phyloP scores from a whole-genome alignment of 2,113 vertebrate genomes.

The Vulpes ferrilata region DNA sequence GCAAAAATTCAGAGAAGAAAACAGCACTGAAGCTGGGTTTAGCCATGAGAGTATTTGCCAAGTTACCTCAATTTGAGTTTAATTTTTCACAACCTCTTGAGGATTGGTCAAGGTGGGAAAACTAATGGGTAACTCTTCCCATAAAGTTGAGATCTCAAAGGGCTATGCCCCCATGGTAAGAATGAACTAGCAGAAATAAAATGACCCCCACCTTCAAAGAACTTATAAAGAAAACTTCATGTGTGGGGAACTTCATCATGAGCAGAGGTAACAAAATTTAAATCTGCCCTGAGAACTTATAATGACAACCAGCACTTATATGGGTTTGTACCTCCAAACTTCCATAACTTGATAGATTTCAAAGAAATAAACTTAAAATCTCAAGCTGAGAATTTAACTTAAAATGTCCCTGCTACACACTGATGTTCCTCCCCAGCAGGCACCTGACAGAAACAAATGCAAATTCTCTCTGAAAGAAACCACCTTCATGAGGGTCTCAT shows the following conservation, averaged over 20 bases:
- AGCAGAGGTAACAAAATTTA: conserved; percentile 13
- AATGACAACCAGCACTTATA: not conserved
- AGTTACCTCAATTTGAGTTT: not conserved
- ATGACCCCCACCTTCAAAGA: not conserved
- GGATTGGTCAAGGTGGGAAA: not conserved
- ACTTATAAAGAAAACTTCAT: conserved; percentile 10
- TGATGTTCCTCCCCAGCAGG: not conserved
- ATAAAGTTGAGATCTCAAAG: conserved; percentile 31
- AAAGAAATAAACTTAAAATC: not conserved
- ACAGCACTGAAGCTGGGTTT: not conserved
- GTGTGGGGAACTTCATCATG: not conserved
- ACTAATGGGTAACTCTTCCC: not conserved
- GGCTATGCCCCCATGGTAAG: not conserved
- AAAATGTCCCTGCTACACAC: not conserved
- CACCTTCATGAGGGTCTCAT: not conserved
- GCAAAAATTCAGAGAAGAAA: conserved; percentile 22
- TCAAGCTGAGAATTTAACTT: conserved; percentile 11
- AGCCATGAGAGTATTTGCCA: not conserved
- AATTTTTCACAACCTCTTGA: conserved; percentile 1
- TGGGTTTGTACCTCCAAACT: not conserved
- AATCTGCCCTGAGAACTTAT: not conserved
- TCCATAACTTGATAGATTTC: not conserved
- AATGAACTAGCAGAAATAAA: conserved; percentile 6
- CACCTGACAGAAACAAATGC: not conserved
- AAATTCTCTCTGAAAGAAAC: conserved; percentile 14